Evolutionary conservation across 2,113 vertebrate genomes (phyloP), one percentile per base, ranked within the genome.

Genomic region (Epinephelus lanceolatus): DNA sequence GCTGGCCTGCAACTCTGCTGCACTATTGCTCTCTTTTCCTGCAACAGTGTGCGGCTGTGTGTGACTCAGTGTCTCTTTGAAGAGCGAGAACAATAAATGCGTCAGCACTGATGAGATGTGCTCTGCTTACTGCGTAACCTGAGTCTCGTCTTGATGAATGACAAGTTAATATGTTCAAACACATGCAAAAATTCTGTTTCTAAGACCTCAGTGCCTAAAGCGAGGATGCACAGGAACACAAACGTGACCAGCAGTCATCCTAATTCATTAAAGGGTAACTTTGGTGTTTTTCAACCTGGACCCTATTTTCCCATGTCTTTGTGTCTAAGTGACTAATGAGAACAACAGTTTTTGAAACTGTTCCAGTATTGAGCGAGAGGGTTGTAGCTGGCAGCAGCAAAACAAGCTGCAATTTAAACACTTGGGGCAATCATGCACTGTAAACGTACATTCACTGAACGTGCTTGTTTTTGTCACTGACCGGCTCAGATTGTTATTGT

Each of bases 21-120:
- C 71, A 73, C 52, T 81, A 18, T 92, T 90, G 85, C 86, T 66
- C 72, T 23, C 72, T 70, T 63, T 59, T 56, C 27, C 61, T 87
- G 85, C 86, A 89, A 91, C 86, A 77, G 37, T 6, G 7, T 47
- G 56, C 8, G 3, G 25, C 56, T 13, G 56, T 68, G 67, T 2
- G 4, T 70, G 63, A 84, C 72, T 73, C 78, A 78, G 45, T 49
- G 3, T 63, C 63, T 47, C 69, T 37, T 70, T 47, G 55, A 57
- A 83, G 60, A 69, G 59, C 55, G 37, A 23, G 51, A 74, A 55
- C 60, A 73, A 30, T 69, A n/a, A 65, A 67, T 47, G 63, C 49
- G 21, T 75, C 62, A 53, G 66, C 13, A 30, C n/a, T 42, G 23
- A 40, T 71, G 68, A 71, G 63, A 60, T 10, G 18, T 53, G 37